phyloP scores from a whole-genome alignment of 2,888 invertebrate species.

The Endomychus coccineus region DNA sequence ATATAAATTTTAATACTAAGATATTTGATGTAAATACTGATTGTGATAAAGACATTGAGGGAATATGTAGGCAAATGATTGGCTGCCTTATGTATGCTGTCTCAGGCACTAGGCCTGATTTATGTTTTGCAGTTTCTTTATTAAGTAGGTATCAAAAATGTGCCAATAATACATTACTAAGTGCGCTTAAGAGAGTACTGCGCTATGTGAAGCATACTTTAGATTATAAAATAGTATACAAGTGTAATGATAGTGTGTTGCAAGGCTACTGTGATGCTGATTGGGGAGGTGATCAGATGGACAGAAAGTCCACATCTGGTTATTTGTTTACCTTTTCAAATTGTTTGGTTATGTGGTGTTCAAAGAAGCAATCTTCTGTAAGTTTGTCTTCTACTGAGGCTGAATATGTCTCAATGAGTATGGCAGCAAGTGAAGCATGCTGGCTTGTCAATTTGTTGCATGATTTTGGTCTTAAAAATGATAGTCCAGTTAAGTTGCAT shows the following conservation, averaged over 20 bases:
- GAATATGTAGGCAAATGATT: no score
- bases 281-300: neutral
- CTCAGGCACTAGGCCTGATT: neutral
- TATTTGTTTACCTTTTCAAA: neutral
- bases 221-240: neutral
- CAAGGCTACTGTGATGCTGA: neutral
- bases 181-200: neutral
- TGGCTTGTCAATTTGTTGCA: no score
- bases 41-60: no score
- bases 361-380: conserved; percentile 1
- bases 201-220: conserved; percentile 1
- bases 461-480: no score
- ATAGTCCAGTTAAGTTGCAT: no score
- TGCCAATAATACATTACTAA: neutral
- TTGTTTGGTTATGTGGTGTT: neutral
- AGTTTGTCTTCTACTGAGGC: conserved; percentile 3
- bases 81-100: no score
- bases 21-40: no score
- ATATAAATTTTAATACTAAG: no score
- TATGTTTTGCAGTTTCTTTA: neutral
- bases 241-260: neutral
- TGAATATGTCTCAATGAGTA: no score
- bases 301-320: neutral
- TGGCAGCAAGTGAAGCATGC: no score
- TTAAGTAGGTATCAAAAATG: neutral